Evolutionary conservation across 35 echinoderm and acorn worm species (phyloP).

Genomic region (Chiridota heheva): DNA sequence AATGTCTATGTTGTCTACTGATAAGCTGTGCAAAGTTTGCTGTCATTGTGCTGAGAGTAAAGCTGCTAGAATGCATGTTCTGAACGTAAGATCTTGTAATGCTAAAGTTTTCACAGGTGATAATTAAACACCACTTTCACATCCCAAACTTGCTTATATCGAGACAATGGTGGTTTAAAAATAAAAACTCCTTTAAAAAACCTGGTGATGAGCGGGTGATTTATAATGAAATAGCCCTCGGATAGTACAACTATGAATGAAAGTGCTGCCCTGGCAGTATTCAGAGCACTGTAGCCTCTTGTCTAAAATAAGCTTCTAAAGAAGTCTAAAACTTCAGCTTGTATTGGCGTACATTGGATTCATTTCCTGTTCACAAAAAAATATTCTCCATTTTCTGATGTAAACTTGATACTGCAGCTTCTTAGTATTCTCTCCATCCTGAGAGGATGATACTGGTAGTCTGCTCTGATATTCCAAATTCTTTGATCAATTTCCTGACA

Average conservation of each 20-base stretch:
- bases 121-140: background rate
- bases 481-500: background rate
- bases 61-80: slow-evolving; percentile 26
- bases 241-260: background rate
- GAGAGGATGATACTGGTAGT: background rate
- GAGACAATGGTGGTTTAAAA: background rate
- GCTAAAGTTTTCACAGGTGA: background rate
- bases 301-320: background rate
- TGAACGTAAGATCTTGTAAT: slow-evolving; percentile 10
- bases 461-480: background rate
- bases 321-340: background rate
- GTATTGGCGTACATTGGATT: background rate
- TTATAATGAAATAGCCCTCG: background rate
- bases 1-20: slow-evolving; percentile 16
- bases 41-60: slow-evolving; percentile 31
- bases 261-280: background rate
- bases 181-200: background rate
- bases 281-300: background rate
- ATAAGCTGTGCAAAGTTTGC: slow-evolving; percentile 23
- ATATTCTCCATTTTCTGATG: background rate
- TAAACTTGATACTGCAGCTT: background rate
- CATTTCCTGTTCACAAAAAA: background rate
- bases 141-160: background rate
- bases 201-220: background rate
- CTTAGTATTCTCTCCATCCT: background rate